Conservation (phyloP, 2,888 invertebrate genomes). For the Drosophila paucipuncta region DNA sequence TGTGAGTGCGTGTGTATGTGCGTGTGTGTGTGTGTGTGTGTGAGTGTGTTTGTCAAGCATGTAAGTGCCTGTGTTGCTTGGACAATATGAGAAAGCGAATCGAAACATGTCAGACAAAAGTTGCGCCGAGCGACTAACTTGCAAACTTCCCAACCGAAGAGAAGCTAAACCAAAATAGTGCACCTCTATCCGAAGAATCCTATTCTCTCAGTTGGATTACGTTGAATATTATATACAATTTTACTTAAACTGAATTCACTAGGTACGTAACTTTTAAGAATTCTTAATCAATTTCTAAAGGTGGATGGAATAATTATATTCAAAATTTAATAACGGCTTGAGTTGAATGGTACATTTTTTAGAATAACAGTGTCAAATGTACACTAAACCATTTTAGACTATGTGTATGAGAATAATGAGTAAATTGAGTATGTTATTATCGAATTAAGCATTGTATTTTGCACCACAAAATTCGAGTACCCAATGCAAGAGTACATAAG, state of each 20-base stretch:
- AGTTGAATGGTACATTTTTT: background rate
- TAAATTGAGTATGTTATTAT: background rate
- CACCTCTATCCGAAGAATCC: background rate
- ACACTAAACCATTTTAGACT: background rate
- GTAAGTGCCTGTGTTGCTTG: constrained; percentile 17
- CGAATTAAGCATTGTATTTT: background rate
- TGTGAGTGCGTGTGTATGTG: background rate
- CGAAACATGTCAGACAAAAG: constrained; percentile 45
- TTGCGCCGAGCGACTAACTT: constrained; percentile 15
- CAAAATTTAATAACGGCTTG: background rate
- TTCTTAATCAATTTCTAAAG: background rate
- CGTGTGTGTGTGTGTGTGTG: constrained; percentile 7
- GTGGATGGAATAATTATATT: background rate
- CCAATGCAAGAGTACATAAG: background rate
- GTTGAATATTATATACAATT: no score
- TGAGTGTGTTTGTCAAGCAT: constrained; percentile 9
- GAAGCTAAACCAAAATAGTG: constrained; percentile 2
- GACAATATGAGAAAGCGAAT: constrained; percentile 17
- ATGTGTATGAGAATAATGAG: background rate
- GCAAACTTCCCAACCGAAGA: constrained; percentile 12
- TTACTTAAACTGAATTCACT: no score
- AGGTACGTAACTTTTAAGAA: background rate
- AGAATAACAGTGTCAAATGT: background rate
- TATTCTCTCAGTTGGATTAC: background rate
- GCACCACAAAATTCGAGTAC: background rate